Conservation (phyloP, 1,140 invertebrate genomes). For the Apis mellifera region DNA sequence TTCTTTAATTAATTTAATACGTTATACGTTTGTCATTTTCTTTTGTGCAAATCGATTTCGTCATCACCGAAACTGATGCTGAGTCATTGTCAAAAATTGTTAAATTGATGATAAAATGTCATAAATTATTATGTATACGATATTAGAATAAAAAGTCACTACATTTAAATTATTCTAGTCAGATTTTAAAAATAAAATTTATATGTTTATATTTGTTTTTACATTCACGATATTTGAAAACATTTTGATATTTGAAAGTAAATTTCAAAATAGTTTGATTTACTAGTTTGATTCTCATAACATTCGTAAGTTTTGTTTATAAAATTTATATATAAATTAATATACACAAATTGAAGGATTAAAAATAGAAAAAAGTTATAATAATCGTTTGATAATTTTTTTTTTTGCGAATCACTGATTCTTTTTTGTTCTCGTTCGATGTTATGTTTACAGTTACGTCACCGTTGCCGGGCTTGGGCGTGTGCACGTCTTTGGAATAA, state of each 20-base stretch:
- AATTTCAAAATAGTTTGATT: not conserved
- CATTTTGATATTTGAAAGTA: not conserved
- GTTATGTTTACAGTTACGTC: constrained; percentile 74
- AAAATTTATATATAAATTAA: not conserved
- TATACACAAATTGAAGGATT: too few relatives aligned
- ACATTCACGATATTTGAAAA: not conserved
- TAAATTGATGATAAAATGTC: not conserved
- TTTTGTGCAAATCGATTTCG: constrained; percentile 17
- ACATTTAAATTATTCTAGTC: not conserved
- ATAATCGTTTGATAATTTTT: constrained; percentile 1
- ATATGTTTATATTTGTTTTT: not conserved
- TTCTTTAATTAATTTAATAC: constrained; percentile 5
- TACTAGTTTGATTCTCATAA: not conserved
- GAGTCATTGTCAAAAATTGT: constrained; percentile 45
- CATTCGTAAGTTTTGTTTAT: not conserved
- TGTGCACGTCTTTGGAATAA: constrained; percentile 58
- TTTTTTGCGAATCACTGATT: constrained; percentile 22
- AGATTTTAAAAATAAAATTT: not conserved
- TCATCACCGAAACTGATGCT: constrained; percentile 41
- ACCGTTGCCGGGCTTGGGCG: constrained; percentile 46
- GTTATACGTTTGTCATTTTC: constrained; percentile 17
- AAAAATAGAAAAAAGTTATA: not conserved
- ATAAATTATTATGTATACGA: not conserved
- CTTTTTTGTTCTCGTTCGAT: constrained; percentile 32
- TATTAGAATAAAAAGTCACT: not conserved